Conservation (phyloP, 2,113 vertebrate genomes). For the Dromas ardeola region DNA sequence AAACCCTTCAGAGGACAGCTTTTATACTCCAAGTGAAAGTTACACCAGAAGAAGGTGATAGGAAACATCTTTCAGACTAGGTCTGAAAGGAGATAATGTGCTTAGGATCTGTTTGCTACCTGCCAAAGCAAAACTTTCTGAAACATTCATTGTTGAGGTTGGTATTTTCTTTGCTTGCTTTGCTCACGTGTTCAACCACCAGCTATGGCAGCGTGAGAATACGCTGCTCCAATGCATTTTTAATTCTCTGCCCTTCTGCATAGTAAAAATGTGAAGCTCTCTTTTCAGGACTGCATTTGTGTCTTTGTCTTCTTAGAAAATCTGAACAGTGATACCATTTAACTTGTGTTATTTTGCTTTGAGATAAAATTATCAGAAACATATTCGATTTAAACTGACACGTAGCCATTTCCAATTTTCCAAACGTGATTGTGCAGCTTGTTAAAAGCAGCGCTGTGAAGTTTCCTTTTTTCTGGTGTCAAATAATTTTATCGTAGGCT, state of each 20-base stretch:
- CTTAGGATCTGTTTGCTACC: neutral
- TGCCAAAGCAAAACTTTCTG: neutral
- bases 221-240: neutral
- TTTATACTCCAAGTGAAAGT: neutral
- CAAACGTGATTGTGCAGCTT: neutral
- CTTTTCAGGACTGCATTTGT: neutral
- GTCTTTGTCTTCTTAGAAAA: neutral
- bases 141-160: neutral
- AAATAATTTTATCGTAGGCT: slow-evolving; percentile 1
- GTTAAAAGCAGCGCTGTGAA: neutral
- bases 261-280: neutral
- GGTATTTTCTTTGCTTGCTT: neutral
- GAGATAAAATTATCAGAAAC: neutral
- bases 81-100: neutral
- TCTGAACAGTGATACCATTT: neutral
- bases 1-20: neutral
- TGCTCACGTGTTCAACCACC: neutral
- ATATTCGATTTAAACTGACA: neutral
- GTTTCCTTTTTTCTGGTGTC: neutral
- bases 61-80: neutral
- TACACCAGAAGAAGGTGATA: neutral
- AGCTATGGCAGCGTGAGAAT: neutral
- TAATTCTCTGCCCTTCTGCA: neutral
- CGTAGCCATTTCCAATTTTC: neutral
- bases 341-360: neutral